These are phyloP conservation scores for Prietella phreatophila DNA, from an alignment of 2,113 vertebrate genomes.

Conservation along the genomic window DNA sequence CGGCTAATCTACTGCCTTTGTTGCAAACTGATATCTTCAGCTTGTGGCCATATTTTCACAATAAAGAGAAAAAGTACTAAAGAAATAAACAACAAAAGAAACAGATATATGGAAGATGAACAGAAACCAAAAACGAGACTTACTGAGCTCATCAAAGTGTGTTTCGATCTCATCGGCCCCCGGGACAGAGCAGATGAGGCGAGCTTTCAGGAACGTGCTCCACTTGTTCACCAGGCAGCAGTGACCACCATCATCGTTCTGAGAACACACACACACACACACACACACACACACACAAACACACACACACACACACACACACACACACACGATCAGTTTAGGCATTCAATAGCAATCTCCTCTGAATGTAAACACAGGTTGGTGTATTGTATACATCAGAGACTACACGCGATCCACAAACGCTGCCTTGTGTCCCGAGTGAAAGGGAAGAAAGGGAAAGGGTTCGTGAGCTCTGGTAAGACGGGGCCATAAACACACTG, in stretches of 20 bases:
- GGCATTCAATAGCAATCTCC: constrained; percentile 6
- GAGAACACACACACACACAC: constrained; percentile 43
- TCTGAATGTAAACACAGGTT: constrained; percentile 32
- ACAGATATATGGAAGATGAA: neutral
- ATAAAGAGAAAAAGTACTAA: neutral
- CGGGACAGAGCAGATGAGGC: constrained; percentile 94
- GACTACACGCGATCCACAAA: constrained; percentile 7
- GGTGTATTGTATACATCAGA: neutral
- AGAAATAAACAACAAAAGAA: constrained; percentile 1
- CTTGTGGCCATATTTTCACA: neutral
- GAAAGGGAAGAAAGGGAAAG: neutral
- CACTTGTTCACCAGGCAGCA: constrained; percentile 99
- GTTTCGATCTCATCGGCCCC: constrained; percentile 93
- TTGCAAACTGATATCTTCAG: neutral
- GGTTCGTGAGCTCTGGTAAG: constrained; percentile 25
- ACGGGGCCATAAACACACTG: constrained; percentile 29
- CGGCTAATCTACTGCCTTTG: neutral
- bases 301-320: constrained; percentile 48
- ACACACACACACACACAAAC: constrained; percentile 40
- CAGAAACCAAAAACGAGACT: constrained; percentile 59
- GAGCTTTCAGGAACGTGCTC: constrained; percentile 97
- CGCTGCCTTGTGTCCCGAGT: neutral
- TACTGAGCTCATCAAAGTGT: constrained; percentile 95
- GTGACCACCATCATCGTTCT: constrained; percentile 97
- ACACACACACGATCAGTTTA: constrained; percentile 12